phyloP scores from a whole-genome alignment of 2,888 invertebrate species.

The Biston stratarius region DNA sequence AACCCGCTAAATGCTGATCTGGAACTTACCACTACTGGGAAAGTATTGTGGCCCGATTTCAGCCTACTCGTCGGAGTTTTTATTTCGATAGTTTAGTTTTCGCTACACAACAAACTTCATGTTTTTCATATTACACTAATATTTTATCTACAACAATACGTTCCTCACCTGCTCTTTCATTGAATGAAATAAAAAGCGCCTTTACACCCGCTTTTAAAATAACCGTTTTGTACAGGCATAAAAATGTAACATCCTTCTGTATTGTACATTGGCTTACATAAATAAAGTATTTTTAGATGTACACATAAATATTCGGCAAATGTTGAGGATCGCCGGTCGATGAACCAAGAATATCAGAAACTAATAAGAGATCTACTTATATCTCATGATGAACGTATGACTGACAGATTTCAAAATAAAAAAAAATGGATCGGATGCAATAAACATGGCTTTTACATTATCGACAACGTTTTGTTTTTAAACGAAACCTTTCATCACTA shows the following conservation, averaged over 20 bases:
- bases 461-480: conserved; percentile 4
- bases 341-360: conserved; percentile 39
- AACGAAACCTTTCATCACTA: background rate
- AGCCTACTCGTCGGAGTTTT: background rate
- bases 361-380: conserved; percentile 26
- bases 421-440: conserved; percentile 31
- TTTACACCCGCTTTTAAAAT: conserved; percentile 32
- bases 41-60: too few relatives aligned
- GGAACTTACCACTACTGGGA: too few relatives aligned
- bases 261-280: conserved; percentile 41
- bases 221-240: conserved; percentile 38
- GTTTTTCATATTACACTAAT: conserved; percentile 14
- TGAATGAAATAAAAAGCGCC: conserved; percentile 24
- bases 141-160: conserved; percentile 8
- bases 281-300: conserved; percentile 42
- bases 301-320: conserved; percentile 35
- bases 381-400: conserved; percentile 41
- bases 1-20: too few relatives aligned
- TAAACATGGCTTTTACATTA: conserved; percentile 18
- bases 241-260: conserved; percentile 36
- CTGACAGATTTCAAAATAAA: conserved; percentile 42
- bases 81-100: background rate
- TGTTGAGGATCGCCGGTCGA: conserved; percentile 37
- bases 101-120: conserved; percentile 9
- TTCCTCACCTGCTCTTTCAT: conserved; percentile 28